Conservation (phyloP, 2,113 vertebrate genomes). For the Ammospiza nelsoni region DNA sequence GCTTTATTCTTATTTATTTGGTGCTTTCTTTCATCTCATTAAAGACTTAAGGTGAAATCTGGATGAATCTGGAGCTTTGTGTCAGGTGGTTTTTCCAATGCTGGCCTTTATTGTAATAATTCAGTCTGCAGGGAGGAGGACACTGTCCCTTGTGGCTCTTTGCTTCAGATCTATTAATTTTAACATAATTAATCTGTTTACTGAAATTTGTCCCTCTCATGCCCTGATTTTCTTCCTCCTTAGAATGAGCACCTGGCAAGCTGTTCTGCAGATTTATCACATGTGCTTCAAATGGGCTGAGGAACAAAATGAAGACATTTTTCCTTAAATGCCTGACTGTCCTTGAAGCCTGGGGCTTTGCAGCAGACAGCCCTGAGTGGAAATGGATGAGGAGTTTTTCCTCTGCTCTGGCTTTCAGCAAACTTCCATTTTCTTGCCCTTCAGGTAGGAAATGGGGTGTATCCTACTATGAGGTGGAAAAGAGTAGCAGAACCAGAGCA, state of each 20-base stretch:
- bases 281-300: not conserved
- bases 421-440: not conserved
- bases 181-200: not conserved
- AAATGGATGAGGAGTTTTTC: not conserved
- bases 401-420: not conserved
- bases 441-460: not conserved
- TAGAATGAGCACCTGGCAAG: not conserved
- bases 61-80: not conserved
- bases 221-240: not conserved
- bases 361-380: not conserved
- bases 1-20: not conserved
- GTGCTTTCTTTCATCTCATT: not conserved
- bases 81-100: fast-evolving
- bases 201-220: not conserved
- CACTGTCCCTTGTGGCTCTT: not conserved
- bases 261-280: not conserved
- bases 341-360: constrained; percentile 2
- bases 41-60: not conserved
- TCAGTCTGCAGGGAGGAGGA: not conserved
- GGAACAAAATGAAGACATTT: not conserved
- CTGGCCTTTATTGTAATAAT: not conserved
- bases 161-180: not conserved
- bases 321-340: not conserved
- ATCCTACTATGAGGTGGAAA: not conserved
- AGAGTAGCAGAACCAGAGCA: not conserved